phyloP scores from a whole-genome alignment of 2,113 vertebrate genomes.

The Cyphomyrus discorhynchus region DNA sequence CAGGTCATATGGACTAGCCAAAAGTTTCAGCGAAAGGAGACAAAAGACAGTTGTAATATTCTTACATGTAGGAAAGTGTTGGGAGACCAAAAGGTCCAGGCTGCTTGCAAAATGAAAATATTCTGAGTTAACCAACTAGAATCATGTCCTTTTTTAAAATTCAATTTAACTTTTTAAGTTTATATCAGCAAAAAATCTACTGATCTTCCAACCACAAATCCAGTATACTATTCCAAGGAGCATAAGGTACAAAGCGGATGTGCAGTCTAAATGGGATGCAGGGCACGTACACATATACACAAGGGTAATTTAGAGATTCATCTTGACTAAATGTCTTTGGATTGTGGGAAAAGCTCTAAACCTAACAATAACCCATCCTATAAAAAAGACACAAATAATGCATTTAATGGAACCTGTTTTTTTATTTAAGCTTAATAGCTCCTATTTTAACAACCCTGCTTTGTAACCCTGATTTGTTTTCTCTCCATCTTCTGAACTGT shows the following conservation, averaged over 20 bases:
- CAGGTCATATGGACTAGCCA: conserved; percentile 18
- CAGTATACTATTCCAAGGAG: neutral
- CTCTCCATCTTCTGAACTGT: neutral
- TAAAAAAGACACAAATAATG: neutral
- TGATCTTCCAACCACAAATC: neutral
- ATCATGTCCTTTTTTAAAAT: neutral
- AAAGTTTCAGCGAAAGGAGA: neutral
- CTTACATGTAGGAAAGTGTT: neutral
- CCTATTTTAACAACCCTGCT: neutral
- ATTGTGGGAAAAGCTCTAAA: neutral
- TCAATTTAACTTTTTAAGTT: neutral
- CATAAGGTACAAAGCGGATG: neutral
- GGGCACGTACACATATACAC: neutral
- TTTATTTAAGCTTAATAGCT: neutral
- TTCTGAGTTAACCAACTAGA: neutral
- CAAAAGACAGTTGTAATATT: neutral
- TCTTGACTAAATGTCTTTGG: neutral
- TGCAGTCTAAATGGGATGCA: neutral
- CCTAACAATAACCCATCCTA: neutral
- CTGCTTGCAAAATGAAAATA: neutral
- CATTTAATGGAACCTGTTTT: neutral
- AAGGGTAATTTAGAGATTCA: neutral
- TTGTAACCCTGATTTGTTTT: neutral
- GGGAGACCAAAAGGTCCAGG: neutral
- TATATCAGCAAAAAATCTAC: neutral